Percentiles rank a stretch among this genome's conserved stretches.
phyloP scores from a whole-genome alignment of 2,113 vertebrate species.

The Xenotilapia caudafasciata region DNA sequence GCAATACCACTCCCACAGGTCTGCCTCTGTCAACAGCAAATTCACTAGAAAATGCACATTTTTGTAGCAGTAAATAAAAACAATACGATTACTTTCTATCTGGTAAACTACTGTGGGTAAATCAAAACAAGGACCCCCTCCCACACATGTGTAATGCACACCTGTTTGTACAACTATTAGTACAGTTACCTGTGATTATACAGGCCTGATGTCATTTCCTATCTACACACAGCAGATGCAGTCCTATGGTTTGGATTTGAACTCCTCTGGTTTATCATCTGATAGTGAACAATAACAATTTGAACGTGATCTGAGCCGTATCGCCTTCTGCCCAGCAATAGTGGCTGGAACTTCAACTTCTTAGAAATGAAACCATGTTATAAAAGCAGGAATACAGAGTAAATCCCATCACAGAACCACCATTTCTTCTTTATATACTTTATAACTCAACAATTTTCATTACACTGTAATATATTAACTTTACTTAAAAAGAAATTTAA shows the following conservation, averaged over 20 bases:
- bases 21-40: conserved; percentile 20
- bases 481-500: background rate
- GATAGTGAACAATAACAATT: background rate
- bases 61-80: background rate
- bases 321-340: background rate
- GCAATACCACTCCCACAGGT: conserved; percentile 50
- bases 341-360: background rate
- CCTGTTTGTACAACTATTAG: background rate
- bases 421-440: background rate
- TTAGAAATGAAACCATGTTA: background rate
- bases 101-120: background rate
- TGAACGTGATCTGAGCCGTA: background rate
- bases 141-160: conserved; percentile 5
- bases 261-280: background rate
- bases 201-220: background rate
- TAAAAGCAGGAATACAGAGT: background rate
- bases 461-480: background rate
- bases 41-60: background rate
- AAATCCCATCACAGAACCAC: background rate
- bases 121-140: background rate
- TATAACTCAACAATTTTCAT: background rate
- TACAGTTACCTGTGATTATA: background rate
- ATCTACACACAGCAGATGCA: background rate
- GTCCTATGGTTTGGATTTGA: background rate
- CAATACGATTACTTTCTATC: background rate